Percentiles rank a stretch among this genome's conserved stretches.
Conservation (phyloP, 1,140 invertebrate species). For the Gryllus bimaculatus region DNA sequence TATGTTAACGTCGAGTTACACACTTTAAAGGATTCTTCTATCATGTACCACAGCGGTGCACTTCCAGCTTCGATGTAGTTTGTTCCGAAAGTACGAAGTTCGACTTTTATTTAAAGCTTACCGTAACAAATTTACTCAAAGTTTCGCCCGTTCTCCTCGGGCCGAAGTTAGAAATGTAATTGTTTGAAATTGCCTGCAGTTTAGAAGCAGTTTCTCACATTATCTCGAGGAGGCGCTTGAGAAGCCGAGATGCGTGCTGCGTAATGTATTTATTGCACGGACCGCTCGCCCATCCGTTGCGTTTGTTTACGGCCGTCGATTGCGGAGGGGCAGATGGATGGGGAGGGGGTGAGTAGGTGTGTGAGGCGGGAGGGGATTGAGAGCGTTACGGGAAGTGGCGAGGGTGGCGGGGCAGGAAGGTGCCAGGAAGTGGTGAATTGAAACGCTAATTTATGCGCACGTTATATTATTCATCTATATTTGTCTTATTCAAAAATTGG, state of each 20-base stretch:
- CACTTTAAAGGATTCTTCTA: no score
- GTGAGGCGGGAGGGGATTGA: no score
- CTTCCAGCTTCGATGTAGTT: neutral
- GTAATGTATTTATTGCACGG: neutral
- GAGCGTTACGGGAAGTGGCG: no score
- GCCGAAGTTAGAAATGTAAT: neutral
- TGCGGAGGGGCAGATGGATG: neutral
- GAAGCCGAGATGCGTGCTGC: neutral
- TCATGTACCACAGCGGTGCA: no score
- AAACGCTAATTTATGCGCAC: no score
- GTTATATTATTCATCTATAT: no score
- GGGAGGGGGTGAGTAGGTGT: no score
- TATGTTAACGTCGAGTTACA: no score
- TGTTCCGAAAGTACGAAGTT: neutral
- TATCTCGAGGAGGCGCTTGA: neutral
- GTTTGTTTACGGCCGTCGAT: neutral
- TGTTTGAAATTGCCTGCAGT: constrained; percentile 4
- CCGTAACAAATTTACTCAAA: neutral
- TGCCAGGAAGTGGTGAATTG: no score
- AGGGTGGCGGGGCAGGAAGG: no score
- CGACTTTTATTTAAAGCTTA: neutral
- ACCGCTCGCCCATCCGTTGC: neutral
- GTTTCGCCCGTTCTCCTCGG: neutral
- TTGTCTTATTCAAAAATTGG: no score
- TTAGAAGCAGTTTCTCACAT: neutral